Conservation (phyloP, 2,888 invertebrate genomes). For the Xylota segnis region DNA sequence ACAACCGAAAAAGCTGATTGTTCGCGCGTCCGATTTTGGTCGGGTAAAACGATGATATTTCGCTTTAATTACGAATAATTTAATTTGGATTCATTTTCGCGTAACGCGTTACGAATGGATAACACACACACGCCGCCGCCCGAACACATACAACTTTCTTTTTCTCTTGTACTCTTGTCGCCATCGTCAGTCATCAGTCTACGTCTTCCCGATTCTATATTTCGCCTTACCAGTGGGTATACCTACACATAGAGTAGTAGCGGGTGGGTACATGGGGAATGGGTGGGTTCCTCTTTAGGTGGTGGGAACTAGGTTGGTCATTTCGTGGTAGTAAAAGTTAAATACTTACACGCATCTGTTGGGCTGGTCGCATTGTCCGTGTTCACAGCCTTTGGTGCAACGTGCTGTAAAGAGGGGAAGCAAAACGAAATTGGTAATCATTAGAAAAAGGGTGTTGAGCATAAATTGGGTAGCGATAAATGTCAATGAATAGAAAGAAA, state of each 20-base stretch:
- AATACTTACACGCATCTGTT: constrained; percentile 98
- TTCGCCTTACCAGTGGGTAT: neutral
- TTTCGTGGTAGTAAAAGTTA: constrained; percentile 70
- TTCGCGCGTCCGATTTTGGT: constrained; percentile 35
- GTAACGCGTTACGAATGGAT: constrained; percentile 62
- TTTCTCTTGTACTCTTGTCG: constrained; percentile 43
- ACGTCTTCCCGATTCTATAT: constrained; percentile 2
- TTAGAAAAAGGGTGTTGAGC: constrained; percentile 22
- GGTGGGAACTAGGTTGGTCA: constrained; percentile 72
- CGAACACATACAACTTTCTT: constrained; percentile 65
- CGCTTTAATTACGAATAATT: constrained; percentile 64
- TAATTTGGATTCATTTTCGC: constrained; percentile 63
- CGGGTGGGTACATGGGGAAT: constrained; percentile 46
- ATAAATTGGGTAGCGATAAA: constrained; percentile 38
- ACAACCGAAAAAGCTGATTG: constrained; percentile 36
- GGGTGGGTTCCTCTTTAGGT: constrained; percentile 55
- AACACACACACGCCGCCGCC: constrained; percentile 68
- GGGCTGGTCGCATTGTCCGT: constrained; percentile 96
- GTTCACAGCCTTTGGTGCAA: constrained; percentile 97
- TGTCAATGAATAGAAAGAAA: constrained; percentile 45
- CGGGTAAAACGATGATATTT: constrained; percentile 40
- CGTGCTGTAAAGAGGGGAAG: constrained; percentile 91
- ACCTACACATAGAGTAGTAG: neutral
- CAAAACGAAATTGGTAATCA: constrained; percentile 79
- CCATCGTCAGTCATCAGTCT: neutral